Base-by-base conservation (phyloP, 1,140 invertebrate genomes). In the Acromyrmex charruanus region DNA sequence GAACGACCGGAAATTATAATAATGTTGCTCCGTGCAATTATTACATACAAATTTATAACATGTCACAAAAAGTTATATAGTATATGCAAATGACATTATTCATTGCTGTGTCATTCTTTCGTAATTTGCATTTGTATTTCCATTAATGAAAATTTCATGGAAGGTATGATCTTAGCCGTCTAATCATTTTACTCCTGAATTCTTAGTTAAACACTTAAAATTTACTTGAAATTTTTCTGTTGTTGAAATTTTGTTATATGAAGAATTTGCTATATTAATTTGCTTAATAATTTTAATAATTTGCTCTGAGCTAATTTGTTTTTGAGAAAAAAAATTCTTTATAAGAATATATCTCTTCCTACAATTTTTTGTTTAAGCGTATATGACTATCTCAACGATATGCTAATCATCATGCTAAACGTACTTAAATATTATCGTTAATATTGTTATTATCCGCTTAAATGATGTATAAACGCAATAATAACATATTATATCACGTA, bases 391-490 rank as follows among this genome's bases (percentile, higher is more conserved):
- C n/a, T 58, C 58, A 25, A 63, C 14, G 10, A 63, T 84, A 35
- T 12, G n/a, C 18, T 49, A 84, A 72, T 61, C 3, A 6, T 77
- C n/a, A 5, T 18, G 25, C 28, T 58, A 49, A 18, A 82, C 18
- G 87, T 89, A 89, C 87, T 89, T 89, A 89, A 89, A 86, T 77
- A 55, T 35, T 65, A 85, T 66, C 77, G 51, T 89, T 89, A 72
- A 86, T 87, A 53, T 66, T 89, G 84, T 89, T 89, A 77, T 66
- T 72, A 58, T 77, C 61, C 44, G 58, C 58, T 81, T 89, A 82
- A 77, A 81, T 77, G 35, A 86, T 69, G 39, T 25, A 69, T 77
- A 87, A 81, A 28, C 31, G 66, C 80, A 53, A 69, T 72, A 77
- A 66, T 72, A 77, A 66, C 55, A 72, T 31, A 31, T 61, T 21